Base-by-base conservation (phyloP, 2,797 vertebrate species). In the Pipistrellus kuhlii region DNA sequence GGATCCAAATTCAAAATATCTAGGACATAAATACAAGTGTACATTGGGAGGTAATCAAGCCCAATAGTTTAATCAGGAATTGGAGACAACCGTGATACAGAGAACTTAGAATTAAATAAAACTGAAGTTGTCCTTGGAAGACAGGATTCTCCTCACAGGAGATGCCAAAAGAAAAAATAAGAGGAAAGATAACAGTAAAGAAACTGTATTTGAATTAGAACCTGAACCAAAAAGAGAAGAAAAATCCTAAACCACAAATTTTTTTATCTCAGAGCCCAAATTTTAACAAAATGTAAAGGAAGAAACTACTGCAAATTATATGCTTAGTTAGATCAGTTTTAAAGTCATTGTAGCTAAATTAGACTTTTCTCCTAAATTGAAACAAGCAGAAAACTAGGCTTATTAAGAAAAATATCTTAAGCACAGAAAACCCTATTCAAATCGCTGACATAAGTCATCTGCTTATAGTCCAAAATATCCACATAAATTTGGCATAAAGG, bases 371-470 rank as follows among this genome's bases (percentile, higher is more conserved):
- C 73, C 53, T 41, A 71, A 72, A 68, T 55, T 55, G 51, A 88
- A 95, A 77, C 12, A 90, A 95, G 46, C 41, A 92, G 55, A 94
- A 94, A 93, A 85, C 48, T 44, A 90, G 73, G 48, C 48, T 68
- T 78, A 82, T 23, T 81, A 82, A 82, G 25, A 73, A 93, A 95
- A 73, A 13, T 55, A 69, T 95, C 44, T 64, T 84, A 18, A 88
- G 32, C 71, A 90, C 44, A 75, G 75, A 77, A 76, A 91, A 92
- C 66, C 2, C 35, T 72, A 68, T n/a, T 95, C 59, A 86, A 85
- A 62, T 66, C 27, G 30, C 23, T n/a, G 72, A 62, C 91, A 44
- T 46, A 18, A 2, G 77, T 11, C 66, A 8, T 82, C 62, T 78
- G 76, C 48, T 72, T 55, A 23, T 8, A 73, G 15, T 80, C 92